A percentile compares a stretch with the other conserved stretches of the same genome.
Conservation (phyloP, 2,797 vertebrate species). For the Hyperoplus lanceolatus region DNA sequence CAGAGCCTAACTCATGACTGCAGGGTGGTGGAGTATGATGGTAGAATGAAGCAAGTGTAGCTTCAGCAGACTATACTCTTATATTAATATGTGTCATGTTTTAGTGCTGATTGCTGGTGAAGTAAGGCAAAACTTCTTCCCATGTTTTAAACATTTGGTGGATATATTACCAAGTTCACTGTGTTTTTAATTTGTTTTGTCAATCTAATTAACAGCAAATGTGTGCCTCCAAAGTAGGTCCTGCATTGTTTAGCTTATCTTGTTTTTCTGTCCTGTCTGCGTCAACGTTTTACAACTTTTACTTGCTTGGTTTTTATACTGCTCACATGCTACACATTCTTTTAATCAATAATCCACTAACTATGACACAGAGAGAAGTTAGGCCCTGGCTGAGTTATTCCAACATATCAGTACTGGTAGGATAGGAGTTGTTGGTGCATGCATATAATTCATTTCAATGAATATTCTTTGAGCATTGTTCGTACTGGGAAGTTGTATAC, state of each 20-base stretch:
- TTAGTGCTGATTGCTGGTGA: not conserved
- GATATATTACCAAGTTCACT: not conserved
- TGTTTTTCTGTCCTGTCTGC: not conserved
- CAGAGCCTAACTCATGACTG: not conserved
- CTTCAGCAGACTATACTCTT: not conserved
- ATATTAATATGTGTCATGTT: not conserved
- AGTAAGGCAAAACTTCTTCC: not conserved
- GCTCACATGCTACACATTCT: not conserved
- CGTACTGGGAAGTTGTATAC: not conserved
- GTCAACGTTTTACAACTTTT: not conserved
- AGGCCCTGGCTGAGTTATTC: not conserved
- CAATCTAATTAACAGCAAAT: not conserved
- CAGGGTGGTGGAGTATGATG: not conserved
- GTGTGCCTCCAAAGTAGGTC: not conserved
- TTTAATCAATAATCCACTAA: not conserved
- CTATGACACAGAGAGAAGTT: not conserved
- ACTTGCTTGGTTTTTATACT: not conserved
- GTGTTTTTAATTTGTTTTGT: not conserved
- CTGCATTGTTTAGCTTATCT: not conserved
- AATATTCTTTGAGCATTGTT: not conserved
- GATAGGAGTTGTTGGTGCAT: not conserved
- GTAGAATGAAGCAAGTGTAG: not conserved
- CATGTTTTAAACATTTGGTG: not conserved
- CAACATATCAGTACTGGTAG: not conserved
- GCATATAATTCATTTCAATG: not conserved